Base-by-base conservation (phyloP, 1,140 invertebrate genomes). In the Leptinotarsa texana region DNA sequence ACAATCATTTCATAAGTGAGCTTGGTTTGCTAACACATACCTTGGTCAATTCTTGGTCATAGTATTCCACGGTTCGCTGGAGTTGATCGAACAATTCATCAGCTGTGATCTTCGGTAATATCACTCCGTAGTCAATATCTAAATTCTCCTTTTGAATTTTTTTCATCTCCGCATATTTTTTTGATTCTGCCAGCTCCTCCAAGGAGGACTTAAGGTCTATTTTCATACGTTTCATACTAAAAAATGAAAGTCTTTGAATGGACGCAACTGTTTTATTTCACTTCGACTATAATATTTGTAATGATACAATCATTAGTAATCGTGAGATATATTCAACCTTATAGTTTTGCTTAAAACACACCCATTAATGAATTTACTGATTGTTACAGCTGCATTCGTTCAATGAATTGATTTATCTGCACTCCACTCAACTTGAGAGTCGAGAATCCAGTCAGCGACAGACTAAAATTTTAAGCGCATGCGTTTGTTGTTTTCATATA, bases 1-100 rank as follows among this genome's bases (percentile, higher is more conserved):
- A 27, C 27, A 6, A 33, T 33, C 33, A 33, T 33, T 33, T 33
- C 1, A 8, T 33, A 11, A 33, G 33, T 33, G 8, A 33, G 33
- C 8, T 33, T 33, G 33, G 1, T 33, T 33, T 33, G 33, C 6
- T 33, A 42, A 42, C 33, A 42, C 83, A 86, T 74, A 88, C 89
- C 85, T 87, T 87, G 0, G 89, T 84, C 21, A 91, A 81, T 74
- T 91, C 87, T 63, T 88, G 89, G n/a, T 86, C 87, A 74, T 89
- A 90, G 82, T 91, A 91, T 82, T 88, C 83, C 4, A 91, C 74
- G 48, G 85, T 84, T 6, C 86, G 75, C 83, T 91, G 89, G 0
- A 91, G 83, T 74, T 86, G 84, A 18, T 82, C 69, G 22, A 90
- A 84, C 63, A 91, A 75, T 21, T 80, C 65, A 74, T 84, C 80